phyloP scores from a whole-genome alignment of 2,888 invertebrate species.

The Coenonympha arcania region DNA sequence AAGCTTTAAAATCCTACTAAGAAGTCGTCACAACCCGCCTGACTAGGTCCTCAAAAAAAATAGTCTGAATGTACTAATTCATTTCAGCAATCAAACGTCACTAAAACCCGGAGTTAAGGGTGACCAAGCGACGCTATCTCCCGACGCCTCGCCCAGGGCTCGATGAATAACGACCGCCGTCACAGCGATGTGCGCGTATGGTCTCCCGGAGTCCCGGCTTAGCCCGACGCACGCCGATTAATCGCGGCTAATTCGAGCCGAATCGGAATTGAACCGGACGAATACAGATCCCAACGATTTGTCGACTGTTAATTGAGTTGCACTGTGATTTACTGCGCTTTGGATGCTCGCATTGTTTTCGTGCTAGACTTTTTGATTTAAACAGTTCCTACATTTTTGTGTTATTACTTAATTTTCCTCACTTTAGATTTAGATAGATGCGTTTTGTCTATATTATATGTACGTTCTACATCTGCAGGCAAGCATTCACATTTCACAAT shows the following conservation, averaged over 20 bases:
- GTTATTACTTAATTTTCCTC: too few relatives aligned
- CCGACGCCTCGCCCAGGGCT: constrained; percentile 48
- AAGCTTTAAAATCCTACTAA: too few relatives aligned
- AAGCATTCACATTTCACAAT: too few relatives aligned
- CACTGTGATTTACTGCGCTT: constrained; percentile 43
- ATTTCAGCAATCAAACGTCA: constrained; percentile 2
- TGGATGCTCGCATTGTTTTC: background rate
- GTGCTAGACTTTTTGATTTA: background rate
- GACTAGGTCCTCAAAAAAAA: too few relatives aligned
- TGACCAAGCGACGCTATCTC: constrained; percentile 51
- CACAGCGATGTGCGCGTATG: constrained; percentile 66
- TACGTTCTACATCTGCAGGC: too few relatives aligned
- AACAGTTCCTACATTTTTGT: too few relatives aligned
- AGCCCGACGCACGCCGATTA: constrained; percentile 66
- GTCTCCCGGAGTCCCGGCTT: constrained; percentile 56
- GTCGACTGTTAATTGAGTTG: constrained; percentile 61
- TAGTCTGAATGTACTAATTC: background rate
- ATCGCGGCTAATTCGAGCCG: constrained; percentile 71
- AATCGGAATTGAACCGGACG: constrained; percentile 72
- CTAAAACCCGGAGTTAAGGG: constrained; percentile 40
- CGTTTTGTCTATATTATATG: too few relatives aligned
- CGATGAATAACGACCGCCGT: constrained; percentile 70
- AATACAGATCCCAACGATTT: constrained; percentile 72
- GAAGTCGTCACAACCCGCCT: too few relatives aligned
- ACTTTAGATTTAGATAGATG: too few relatives aligned